Evolutionary conservation across 2,888 invertebrate genomes (phyloP).

Genomic region (Platycheirus albimanus): DNA sequence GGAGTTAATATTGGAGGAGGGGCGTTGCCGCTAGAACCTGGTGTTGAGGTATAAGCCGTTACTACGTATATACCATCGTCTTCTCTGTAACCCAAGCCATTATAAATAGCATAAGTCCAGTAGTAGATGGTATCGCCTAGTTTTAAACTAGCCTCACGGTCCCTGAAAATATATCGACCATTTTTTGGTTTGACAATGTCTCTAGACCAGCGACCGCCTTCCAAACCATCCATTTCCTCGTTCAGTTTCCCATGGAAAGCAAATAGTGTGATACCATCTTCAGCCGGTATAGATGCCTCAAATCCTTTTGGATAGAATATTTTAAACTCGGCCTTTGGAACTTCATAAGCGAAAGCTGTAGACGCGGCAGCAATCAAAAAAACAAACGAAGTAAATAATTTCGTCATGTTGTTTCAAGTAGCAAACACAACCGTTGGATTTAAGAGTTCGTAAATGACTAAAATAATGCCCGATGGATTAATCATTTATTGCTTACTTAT

Average conservation of each 20-base stretch:
- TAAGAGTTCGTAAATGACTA: conserved; percentile 38
- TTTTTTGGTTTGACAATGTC: conserved; percentile 86
- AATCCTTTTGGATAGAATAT: conserved; percentile 84
- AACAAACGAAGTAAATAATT: background rate
- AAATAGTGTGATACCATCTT: conserved; percentile 88
- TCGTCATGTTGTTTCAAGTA: conserved; percentile 15
- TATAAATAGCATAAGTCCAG: conserved; percentile 89
- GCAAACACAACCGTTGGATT: conserved; percentile 27
- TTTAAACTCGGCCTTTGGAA: conserved; percentile 82
- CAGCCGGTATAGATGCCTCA: conserved; percentile 84
- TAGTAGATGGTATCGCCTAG: conserved; percentile 88
- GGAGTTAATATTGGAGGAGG: no score
- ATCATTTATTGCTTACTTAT: background rate
- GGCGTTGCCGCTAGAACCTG: background rate
- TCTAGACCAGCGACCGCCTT: conserved; percentile 86
- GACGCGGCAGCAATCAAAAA: conserved; percentile 15
- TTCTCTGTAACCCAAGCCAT: conserved; percentile 87
- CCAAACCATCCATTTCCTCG: conserved; percentile 87
- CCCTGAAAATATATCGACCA: conserved; percentile 87
- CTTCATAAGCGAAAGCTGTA: conserved; percentile 5
- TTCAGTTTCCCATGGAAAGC: conserved; percentile 91
- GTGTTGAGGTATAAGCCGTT: conserved; percentile 6
- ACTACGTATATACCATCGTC: conserved; percentile 72
- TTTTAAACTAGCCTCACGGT: conserved; percentile 85
- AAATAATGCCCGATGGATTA: background rate